These are phyloP conservation scores for Agrochola litura DNA, from an alignment of 2,888 invertebrate genomes.

Conservation along the genomic window DNA sequence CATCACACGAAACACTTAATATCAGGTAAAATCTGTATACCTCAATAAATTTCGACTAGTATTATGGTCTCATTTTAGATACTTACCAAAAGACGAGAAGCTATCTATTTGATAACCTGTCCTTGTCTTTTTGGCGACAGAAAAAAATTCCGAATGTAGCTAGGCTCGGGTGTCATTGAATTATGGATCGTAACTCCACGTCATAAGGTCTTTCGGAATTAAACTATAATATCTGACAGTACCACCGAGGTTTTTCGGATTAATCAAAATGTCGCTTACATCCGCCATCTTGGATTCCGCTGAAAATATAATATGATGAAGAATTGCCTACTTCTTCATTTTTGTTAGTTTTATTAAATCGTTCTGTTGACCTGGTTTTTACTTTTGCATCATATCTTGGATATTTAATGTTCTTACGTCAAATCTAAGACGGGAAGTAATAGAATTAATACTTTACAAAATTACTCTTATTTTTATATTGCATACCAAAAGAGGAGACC, in stretches of 20 bases:
- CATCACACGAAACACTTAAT: not conserved
- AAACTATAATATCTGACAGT: not conserved
- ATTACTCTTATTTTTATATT: not conserved
- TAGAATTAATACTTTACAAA: not conserved
- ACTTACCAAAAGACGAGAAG: not conserved
- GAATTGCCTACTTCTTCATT: not conserved
- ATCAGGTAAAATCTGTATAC: conserved; percentile 1
- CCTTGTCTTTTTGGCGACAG: conserved; percentile 1
- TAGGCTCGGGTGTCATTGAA: not conserved
- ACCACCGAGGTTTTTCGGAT: conserved; percentile 9
- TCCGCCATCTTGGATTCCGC: conserved; percentile 27
- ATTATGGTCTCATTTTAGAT: not conserved
- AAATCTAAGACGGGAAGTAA: not conserved
- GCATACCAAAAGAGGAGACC: too few relatives aligned
- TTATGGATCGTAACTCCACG: conserved; percentile 13
- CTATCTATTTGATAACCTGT: conserved; percentile 18
- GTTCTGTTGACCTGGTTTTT: not conserved
- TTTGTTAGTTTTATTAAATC: conserved; percentile 11
- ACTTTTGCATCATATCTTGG: not conserved
- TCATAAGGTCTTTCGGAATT: not conserved
- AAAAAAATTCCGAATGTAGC: conserved; percentile 19
- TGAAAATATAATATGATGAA: conserved; percentile 16
- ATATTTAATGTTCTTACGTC: not conserved
- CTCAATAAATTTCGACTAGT: not conserved
- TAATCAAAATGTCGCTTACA: conserved; percentile 43